Evolutionary conservation across 2,888 invertebrate genomes (phyloP).

Genomic region (Lottia gigantea): DNA sequence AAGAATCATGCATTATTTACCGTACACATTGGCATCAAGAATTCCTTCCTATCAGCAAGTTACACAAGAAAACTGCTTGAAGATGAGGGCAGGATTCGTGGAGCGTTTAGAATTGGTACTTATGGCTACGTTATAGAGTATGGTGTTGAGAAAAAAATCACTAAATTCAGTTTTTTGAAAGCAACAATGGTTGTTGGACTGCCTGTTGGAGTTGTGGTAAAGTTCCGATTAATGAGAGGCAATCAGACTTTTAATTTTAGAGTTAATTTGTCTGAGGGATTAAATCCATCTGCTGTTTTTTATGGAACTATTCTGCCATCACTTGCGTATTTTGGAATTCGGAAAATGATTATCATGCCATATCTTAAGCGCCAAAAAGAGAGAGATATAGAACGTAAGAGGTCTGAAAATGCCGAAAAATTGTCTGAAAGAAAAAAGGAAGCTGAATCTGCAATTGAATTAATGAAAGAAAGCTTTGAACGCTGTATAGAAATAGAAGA

Average conservation of each 20-base stretch:
- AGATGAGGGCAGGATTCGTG: conserved; percentile 79
- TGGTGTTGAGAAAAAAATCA: conserved; percentile 91
- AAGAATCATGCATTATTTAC: conserved; percentile 77
- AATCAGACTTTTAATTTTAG: conserved; percentile 90
- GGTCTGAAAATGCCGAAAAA: conserved; percentile 81
- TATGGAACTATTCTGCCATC: conserved; percentile 92
- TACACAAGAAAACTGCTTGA: conserved; percentile 85
- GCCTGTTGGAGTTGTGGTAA: conserved; percentile 88
- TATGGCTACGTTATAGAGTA: conserved; percentile 86
- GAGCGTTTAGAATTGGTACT: conserved; percentile 72
- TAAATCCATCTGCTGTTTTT: conserved; percentile 89
- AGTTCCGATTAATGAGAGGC: conserved; percentile 83
- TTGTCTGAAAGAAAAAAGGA: conserved; percentile 84
- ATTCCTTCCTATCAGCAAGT: conserved; percentile 68
- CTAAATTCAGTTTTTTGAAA: conserved; percentile 87
- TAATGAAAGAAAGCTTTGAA: conserved; percentile 92
- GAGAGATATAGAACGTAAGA: conserved; percentile 81
- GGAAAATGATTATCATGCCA: conserved; percentile 81
- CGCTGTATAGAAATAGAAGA: conserved; percentile 86
- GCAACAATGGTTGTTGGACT: conserved; percentile 87
- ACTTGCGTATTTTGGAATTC: conserved; percentile 76
- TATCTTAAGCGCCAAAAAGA: conserved; percentile 81
- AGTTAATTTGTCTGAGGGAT: conserved; percentile 89
- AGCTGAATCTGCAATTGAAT: conserved; percentile 82
- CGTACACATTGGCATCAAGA: conserved; percentile 73